Percentiles rank a stretch among this genome's conserved stretches.
Evolutionary conservation across 2,888 invertebrate genomes (phyloP).

Genomic region (Thumatha senex): DNA sequence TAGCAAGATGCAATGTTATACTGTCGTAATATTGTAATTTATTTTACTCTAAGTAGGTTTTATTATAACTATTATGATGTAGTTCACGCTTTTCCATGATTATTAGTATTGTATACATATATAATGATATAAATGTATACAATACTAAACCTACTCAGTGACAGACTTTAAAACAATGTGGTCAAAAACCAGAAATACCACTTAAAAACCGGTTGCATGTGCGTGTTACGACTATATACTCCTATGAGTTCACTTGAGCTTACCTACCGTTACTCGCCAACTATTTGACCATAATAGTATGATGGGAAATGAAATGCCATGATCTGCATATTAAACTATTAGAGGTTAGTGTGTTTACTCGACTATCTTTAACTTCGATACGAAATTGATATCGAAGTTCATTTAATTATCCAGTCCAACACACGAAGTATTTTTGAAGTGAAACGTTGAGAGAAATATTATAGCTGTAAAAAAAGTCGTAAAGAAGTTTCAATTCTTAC

Average conservation of each 20-base stretch:
- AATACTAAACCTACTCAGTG: conserved; percentile 25
- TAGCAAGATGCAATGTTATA: neutral
- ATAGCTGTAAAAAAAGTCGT: too few relatives aligned
- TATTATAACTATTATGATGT: neutral
- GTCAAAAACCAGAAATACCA: conserved; percentile 28
- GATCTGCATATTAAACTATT: conserved; percentile 27
- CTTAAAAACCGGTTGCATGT: conserved; percentile 31
- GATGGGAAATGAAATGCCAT: conserved; percentile 20
- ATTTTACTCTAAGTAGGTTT: too few relatives aligned
- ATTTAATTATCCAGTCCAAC: too few relatives aligned
- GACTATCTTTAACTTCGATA: neutral
- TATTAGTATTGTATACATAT: too few relatives aligned
- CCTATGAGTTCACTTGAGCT: conserved; percentile 29
- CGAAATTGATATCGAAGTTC: too few relatives aligned
- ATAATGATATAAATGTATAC: too few relatives aligned
- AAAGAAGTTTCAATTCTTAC: too few relatives aligned
- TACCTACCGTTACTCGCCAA: conserved; percentile 32
- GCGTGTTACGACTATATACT: conserved; percentile 16
- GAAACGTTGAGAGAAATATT: too few relatives aligned
- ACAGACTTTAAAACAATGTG: conserved; percentile 26
- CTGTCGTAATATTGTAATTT: neutral
- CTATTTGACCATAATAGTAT: conserved; percentile 27
- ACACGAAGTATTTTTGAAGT: too few relatives aligned
- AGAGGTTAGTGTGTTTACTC: conserved; percentile 4
- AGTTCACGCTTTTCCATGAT: conserved; percentile 2